Base-by-base conservation (phyloP, 2,888 invertebrate genomes). In the Mythimna pallens region DNA sequence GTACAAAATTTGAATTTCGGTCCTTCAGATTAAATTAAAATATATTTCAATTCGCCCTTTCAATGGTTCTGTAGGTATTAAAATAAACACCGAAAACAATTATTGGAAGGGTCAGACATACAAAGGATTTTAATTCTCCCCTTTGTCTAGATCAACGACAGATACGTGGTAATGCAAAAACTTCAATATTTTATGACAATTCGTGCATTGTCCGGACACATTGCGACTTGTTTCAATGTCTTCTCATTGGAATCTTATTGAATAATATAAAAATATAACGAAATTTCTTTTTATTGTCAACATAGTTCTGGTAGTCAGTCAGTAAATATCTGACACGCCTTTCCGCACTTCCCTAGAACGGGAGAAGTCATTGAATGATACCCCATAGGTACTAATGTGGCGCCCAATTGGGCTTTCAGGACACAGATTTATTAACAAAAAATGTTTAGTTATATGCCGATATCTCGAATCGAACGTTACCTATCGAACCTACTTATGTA, bases 141-240 rank as follows among this genome's bases (percentile, higher is more conserved):
- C 68, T 72, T 83, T 83, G 86, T 87, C 87, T 85, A 75, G 72
- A 74, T 70, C 65, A 82, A 73, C 81, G 78, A 79, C 76, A 76
- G 68, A 85, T 83, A 86, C 78, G 74, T 83, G 84, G 70, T 70
- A 64, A 82, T 84, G 80, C 81, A 82, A 87, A 89, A 89, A 90
- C 85, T 89, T 88, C 89, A 90, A 91, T 93, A 92, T 94, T 91
- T 93, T 92, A 94, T 92, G 93, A 92, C 93, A 94, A 94, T 94
- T 90, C 88, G 89, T 85, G 85, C 87, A 86, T 76, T 88, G 93
- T 93, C 94, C 90, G 90, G 93, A 92, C 92, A 92, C 89, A 91
- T 92, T 86, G 90, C 88, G 88, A 91, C 89, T 91, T 92, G 91
- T 93, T 92, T 92, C 92, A 93, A 76, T 91, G 86, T 89, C 85